These are phyloP conservation scores for Philopotamus ludificatus DNA, from an alignment of 1,140 invertebrate genomes.

Conservation along the genomic window DNA sequence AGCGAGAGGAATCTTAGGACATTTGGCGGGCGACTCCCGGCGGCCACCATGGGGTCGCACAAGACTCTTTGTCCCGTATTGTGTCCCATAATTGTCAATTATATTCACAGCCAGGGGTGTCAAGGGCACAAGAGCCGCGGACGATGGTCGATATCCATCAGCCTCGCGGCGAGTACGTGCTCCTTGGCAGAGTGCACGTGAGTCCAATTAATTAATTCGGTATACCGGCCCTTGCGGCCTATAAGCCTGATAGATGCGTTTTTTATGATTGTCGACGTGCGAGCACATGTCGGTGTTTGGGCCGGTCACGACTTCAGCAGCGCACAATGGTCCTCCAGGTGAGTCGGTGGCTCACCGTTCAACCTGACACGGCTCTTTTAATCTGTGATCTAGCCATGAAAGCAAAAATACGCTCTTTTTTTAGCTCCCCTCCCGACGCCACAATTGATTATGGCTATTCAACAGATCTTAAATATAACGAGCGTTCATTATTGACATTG, in stretches of 20 bases:
- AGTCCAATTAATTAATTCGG: no score
- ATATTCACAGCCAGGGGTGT: constrained; percentile 31
- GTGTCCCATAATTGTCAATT: constrained; percentile 39
- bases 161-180: constrained; percentile 6
- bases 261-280: no score
- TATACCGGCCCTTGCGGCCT: no score
- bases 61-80: constrained; percentile 26
- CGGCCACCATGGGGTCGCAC: neutral
- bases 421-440: no score
- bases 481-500: neutral
- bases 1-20: no score
- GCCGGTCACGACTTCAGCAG: no score
- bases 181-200: no score
- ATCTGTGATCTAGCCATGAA: neutral
- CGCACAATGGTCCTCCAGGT: no score
- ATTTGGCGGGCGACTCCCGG: constrained; percentile 16
- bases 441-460: neutral
- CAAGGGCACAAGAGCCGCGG: no score
- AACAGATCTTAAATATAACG: neutral
- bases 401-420: neutral
- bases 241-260: no score
- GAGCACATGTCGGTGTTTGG: no score
- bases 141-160: constrained; percentile 10
- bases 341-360: neutral
- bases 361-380: neutral